Evolutionary conservation across 2,888 invertebrate species (phyloP), one percentile per base, ranked within the genome.

Genomic region (Fragum fragum): DNA sequence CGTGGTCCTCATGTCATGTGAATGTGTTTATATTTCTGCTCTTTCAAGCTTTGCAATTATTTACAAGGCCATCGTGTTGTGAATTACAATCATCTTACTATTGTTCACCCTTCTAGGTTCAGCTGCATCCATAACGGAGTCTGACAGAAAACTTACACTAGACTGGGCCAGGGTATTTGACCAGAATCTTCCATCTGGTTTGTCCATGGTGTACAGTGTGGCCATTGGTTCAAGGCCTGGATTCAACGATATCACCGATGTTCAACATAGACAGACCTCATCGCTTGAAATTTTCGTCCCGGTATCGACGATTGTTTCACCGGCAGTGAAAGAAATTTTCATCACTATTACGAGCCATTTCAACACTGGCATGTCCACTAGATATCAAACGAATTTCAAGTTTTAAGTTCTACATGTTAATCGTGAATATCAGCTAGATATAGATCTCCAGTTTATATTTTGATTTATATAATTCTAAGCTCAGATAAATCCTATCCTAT

Each of bases 171-270:
- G 28, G 0, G 68, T 68, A 1, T 68, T 68, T n/a, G 23, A 68
- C 11, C 18, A 16, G 3, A 21, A 28, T 23, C 0, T 18, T 32
- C 32, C 61, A 21, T 23, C 23, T 39, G 28, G 68, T 2, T 11
- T 68, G 18, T 23, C 68, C 6, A 23, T 26, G 26, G 11, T 68
- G 21, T 68, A 68, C 68, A 42, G 68, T 68, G 23, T 68, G 16
- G 21, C 42, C 21, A 42, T 68, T 28, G 68, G 68, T 47, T 68
- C 68, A 11, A 36, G 68, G 2, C 42, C 47, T 5, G 42, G 68
- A 11, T 68, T 68, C 26, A 68, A 47, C 47, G 68, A 68, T 42
- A 39, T 68, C 23, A 16, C n/a, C 36, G 68, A 68, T 5, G n/a
- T 42, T 42, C 42, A 47, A 26, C 68, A 18, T 14, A 39, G 39